Evolutionary conservation across 2,888 invertebrate species (phyloP).

Genomic region (Eucriotettix oculatus): DNA sequence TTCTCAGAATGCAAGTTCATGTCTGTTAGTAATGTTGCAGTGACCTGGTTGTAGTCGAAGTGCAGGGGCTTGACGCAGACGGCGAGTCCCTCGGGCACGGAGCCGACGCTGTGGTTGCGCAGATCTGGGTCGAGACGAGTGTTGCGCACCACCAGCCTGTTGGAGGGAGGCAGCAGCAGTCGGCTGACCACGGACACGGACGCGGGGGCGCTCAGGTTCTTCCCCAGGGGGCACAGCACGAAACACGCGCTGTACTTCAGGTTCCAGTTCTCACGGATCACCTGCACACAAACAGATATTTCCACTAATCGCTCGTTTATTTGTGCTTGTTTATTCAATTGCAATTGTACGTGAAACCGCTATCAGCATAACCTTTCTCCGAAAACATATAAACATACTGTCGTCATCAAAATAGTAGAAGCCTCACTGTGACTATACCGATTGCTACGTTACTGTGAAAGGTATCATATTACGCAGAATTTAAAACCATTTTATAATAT

Average conservation of each 20-base stretch:
- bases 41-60: conserved; percentile 63
- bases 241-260: conserved; percentile 83
- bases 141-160: conserved; percentile 45
- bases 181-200: conserved; percentile 50
- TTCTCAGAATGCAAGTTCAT: too few relatives aligned
- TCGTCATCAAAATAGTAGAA: too few relatives aligned
- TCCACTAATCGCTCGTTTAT: too few relatives aligned
- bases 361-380: too few relatives aligned
- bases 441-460: too few relatives aligned
- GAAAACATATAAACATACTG: too few relatives aligned
- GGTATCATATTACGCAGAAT: too few relatives aligned
- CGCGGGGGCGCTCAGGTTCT: conserved; percentile 40
- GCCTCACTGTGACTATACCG: too few relatives aligned
- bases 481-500: too few relatives aligned
- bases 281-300: conserved; percentile 39
- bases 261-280: conserved; percentile 87
- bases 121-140: conserved; percentile 30
- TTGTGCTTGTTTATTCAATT: too few relatives aligned
- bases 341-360: too few relatives aligned
- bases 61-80: conserved; percentile 85
- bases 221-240: conserved; percentile 59
- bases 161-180: conserved; percentile 33
- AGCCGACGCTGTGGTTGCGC: conserved; percentile 13
- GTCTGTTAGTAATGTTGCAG: background rate
- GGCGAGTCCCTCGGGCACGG: conserved; percentile 32